A percentile compares a stretch with the other conserved stretches of the same genome.
These are phyloP conservation scores for Lycocerus yunnanus DNA, from an alignment of 2,888 invertebrate species.

Conservation along the genomic window DNA sequence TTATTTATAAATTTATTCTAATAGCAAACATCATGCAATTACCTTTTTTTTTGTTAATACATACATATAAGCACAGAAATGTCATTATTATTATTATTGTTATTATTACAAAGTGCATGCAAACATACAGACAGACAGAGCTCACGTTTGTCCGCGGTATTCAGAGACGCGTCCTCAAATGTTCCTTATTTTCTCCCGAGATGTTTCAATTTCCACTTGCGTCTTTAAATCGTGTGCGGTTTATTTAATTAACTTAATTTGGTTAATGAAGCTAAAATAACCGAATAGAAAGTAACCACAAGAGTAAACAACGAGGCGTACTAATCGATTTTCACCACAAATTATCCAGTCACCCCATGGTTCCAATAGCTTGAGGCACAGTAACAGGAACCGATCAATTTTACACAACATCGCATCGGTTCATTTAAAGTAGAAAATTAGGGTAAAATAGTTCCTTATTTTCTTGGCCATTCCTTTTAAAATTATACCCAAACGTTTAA, in stretches of 20 bases:
- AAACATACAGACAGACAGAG: constrained; percentile 46
- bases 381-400: constrained; percentile 54
- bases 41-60: constrained; percentile 8
- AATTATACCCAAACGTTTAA: constrained; percentile 18
- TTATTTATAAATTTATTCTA: not conserved
- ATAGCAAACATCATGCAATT: not conserved
- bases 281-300: constrained; percentile 20
- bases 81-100: constrained; percentile 3
- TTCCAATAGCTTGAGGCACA: constrained; percentile 32
- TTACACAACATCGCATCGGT: constrained; percentile 52
- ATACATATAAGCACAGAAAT: constrained; percentile 11
- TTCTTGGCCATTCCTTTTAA: constrained; percentile 24
- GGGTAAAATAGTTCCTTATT: constrained; percentile 30
- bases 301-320: constrained; percentile 28
- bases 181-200: not conserved
- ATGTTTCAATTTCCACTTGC: not conserved
- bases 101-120: constrained; percentile 35
- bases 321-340: constrained; percentile 33
- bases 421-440: constrained; percentile 37
- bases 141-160: constrained; percentile 54
- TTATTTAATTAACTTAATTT: not conserved
- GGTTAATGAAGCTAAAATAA: constrained; percentile 13
- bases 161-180: constrained; percentile 37
- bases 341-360: constrained; percentile 27
- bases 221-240: not conserved